phyloP scores from a whole-genome alignment of 2,113 vertebrate genomes.

The Marmota monax region DNA sequence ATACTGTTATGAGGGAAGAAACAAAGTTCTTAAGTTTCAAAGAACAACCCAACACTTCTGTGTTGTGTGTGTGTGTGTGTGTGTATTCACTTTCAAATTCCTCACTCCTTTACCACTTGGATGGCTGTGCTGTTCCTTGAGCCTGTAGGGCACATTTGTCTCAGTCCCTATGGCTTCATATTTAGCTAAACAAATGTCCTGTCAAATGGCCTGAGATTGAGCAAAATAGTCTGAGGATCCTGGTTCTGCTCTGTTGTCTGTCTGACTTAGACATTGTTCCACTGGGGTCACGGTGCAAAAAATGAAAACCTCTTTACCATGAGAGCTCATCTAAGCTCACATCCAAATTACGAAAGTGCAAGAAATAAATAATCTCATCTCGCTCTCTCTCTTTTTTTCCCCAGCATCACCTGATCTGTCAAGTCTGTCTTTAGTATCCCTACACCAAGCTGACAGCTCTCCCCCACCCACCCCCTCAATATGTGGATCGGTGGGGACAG shows the following conservation, averaged over 20 bases:
- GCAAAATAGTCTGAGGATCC: slow-evolving; percentile 41
- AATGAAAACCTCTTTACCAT: slow-evolving; percentile 10
- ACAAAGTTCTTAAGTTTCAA: background rate
- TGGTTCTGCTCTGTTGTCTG: background rate
- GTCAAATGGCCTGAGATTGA: slow-evolving; percentile 76
- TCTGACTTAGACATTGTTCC: slow-evolving; percentile 36
- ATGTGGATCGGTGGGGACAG: slow-evolving; percentile 88
- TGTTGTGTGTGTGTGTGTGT: too few species aligned
- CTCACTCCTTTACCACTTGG: slow-evolving; percentile 20
- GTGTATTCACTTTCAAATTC: slow-evolving; percentile 57
- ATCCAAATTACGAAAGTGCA: slow-evolving; percentile 45
- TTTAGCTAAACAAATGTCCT: slow-evolving; percentile 83
- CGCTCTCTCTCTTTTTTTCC: background rate
- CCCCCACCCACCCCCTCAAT: slow-evolving; percentile 78
- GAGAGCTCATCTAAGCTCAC: background rate
- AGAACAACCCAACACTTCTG: too few species aligned
- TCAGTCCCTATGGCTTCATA: slow-evolving; percentile 66
- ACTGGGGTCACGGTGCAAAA: slow-evolving; percentile 50
- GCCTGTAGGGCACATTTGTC: slow-evolving; percentile 71
- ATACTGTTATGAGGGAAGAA: background rate
- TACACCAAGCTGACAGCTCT: slow-evolving; percentile 87
- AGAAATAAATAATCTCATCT: slow-evolving; percentile 46
- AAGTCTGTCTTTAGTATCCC: slow-evolving; percentile 86
- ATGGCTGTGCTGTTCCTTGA: slow-evolving; percentile 71
- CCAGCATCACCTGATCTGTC: slow-evolving; percentile 87